A percentile compares a stretch with the other conserved stretches of the same genome.
Conservation (phyloP, 2,113 vertebrate species). For the Polyodon spathula region DNA sequence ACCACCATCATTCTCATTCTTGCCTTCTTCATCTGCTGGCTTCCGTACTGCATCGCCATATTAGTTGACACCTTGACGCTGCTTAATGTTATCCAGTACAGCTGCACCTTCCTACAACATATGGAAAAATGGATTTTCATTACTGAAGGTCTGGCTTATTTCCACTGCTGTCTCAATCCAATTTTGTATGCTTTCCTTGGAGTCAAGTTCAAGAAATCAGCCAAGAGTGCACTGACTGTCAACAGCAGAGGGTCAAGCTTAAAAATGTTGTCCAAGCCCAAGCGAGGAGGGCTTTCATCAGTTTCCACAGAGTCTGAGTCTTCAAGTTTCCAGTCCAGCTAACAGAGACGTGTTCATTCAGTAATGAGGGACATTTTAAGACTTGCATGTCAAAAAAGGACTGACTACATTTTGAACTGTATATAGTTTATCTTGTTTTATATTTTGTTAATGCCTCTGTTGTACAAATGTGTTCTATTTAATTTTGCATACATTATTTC, state of each 20-base stretch:
- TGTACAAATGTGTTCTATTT: conserved; percentile 49
- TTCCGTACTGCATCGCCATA: conserved; percentile 83
- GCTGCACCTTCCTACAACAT: conserved; percentile 62
- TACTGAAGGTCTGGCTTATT: conserved; percentile 85
- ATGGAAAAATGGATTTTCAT: conserved; percentile 82
- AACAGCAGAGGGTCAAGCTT: conserved; percentile 78
- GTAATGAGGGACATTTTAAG: too few species aligned
- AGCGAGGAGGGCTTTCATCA: conserved; percentile 82
- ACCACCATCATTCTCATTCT: conserved; percentile 90
- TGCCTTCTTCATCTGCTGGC: conserved; percentile 89
- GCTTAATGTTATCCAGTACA: conserved; percentile 57
- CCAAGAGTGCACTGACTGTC: conserved; percentile 70
- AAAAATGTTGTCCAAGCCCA: conserved; percentile 78
- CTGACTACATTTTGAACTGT: conserved; percentile 60
- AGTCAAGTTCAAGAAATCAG: conserved; percentile 89
- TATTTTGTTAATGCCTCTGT: conserved; percentile 51
- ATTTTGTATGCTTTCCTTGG: conserved; percentile 96
- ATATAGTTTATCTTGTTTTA: conserved; percentile 49
- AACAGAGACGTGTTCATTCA: conserved; percentile 43
- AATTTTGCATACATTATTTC: neutral
- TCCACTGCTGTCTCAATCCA: conserved; percentile 96
- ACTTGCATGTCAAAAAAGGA: conserved; percentile 35
- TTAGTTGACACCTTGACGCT: conserved; percentile 76
- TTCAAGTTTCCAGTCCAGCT: conserved; percentile 93
- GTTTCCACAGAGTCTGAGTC: conserved; percentile 95